These are phyloP conservation scores for Temnothorax curvispinosus DNA, from an alignment of 1,140 invertebrate species.

Conservation along the genomic window DNA sequence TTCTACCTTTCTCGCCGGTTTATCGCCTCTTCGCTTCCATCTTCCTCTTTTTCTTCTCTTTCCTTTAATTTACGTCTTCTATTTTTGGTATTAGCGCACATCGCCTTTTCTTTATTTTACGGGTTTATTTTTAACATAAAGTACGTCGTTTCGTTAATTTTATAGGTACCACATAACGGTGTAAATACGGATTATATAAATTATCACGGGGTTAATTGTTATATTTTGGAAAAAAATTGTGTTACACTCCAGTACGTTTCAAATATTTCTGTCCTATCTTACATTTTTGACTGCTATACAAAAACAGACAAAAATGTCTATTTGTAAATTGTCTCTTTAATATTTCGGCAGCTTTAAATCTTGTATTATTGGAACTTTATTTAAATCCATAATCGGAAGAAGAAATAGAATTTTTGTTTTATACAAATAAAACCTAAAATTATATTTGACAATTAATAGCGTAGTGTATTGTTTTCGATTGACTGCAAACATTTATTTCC, in stretches of 20 bases:
- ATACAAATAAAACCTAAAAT: background rate
- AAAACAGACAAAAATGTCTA: background rate
- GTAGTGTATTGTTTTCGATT: slow-evolving; percentile 36
- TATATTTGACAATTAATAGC: slow-evolving; percentile 30
- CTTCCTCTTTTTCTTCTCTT: slow-evolving; percentile 14
- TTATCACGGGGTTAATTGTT: background rate
- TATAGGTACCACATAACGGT: no score
- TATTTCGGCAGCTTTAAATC: background rate
- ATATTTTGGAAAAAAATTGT: background rate
- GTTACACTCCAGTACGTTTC: background rate
- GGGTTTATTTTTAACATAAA: background rate
- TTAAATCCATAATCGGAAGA: background rate
- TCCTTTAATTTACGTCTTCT: slow-evolving; percentile 18
- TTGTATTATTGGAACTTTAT: background rate
- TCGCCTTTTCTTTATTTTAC: background rate
- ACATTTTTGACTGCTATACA: background rate
- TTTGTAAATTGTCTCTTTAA: background rate
- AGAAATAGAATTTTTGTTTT: background rate
- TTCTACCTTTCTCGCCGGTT: slow-evolving; percentile 30
- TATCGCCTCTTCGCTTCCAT: slow-evolving; percentile 42
- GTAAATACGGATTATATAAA: background rate
- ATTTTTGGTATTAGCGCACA: slow-evolving; percentile 31
- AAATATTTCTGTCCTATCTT: background rate
- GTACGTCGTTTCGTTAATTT: background rate
- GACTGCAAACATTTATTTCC: slow-evolving; percentile 35